Percentiles rank a stretch among this genome's conserved stretches.
Conservation (phyloP, 2,113 vertebrate genomes). For the Tichodroma muraria region DNA sequence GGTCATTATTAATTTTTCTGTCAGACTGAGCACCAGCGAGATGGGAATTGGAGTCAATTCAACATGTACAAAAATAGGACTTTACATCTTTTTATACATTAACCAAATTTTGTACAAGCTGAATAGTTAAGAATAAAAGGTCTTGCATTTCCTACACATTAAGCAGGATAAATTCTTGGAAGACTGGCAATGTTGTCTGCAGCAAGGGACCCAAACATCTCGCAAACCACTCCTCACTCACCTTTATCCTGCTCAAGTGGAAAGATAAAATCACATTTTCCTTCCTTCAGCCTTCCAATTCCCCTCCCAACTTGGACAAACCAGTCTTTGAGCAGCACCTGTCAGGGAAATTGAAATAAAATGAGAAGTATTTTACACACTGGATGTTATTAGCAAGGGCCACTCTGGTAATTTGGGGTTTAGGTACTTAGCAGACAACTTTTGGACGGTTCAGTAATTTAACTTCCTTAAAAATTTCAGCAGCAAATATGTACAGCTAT, state of each 20-base stretch:
- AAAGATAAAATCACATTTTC: neutral
- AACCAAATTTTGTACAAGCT: neutral
- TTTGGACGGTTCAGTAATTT: neutral
- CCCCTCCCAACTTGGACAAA: neutral
- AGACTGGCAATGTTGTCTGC: neutral
- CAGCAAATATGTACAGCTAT: neutral
- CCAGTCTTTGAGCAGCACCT: neutral
- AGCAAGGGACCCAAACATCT: neutral
- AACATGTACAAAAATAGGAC: fast-evolving
- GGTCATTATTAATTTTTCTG: neutral
- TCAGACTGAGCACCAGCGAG: neutral
- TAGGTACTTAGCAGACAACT: neutral
- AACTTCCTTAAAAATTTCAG: neutral
- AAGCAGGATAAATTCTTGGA: neutral
- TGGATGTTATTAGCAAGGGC: neutral
- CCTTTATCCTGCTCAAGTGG: neutral
- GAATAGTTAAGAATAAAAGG: fast-evolving
- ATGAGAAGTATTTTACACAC: neutral
- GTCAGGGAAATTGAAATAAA: neutral
- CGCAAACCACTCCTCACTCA: neutral
- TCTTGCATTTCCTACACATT: neutral
- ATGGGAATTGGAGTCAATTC: neutral
- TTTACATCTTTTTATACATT: fast-evolving
- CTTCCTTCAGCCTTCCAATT: neutral
- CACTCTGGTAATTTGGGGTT: neutral